A percentile compares a stretch with the other conserved stretches of the same genome.
phyloP scores from a whole-genome alignment of 2,888 invertebrate species.

The Mesorhabditis spiculigera region DNA sequence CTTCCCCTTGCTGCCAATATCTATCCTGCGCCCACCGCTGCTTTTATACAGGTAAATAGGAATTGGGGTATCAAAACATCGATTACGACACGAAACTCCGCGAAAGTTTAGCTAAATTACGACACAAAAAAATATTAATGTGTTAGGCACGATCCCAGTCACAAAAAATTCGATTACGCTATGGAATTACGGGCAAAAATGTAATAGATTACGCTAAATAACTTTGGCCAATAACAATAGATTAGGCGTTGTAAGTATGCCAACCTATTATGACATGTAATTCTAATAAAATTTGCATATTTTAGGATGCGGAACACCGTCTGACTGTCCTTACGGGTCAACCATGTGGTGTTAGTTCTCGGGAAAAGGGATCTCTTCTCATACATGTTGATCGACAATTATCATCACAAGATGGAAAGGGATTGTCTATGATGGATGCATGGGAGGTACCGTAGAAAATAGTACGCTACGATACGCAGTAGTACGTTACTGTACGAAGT shows the following conservation, averaged over 20 bases:
- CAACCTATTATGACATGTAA: too few species aligned
- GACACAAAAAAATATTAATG: too few species aligned
- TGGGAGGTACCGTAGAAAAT: conserved; percentile 16
- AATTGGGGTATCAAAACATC: too few species aligned
- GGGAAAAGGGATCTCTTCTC: neutral
- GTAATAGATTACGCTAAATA: too few species aligned
- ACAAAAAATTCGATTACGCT: too few species aligned
- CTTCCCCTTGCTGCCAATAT: conserved; percentile 4
- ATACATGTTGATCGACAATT: conserved; percentile 25
- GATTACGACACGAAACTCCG: too few species aligned
- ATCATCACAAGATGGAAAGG: conserved; percentile 31
- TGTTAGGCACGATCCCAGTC: too few species aligned
- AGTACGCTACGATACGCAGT: neutral
- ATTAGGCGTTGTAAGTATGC: too few species aligned
- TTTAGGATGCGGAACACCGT: neutral
- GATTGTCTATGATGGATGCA: conserved; percentile 24
- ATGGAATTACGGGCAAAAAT: too few species aligned
- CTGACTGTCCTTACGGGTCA: neutral
- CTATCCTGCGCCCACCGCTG: neutral
- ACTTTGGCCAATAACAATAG: too few species aligned
- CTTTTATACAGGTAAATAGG: neutral
- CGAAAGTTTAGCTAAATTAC: too few species aligned
- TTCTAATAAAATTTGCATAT: neutral
- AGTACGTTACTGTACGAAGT: neutral
- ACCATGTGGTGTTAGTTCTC: neutral